Evolutionary conservation across 2,113 vertebrate genomes (phyloP), one percentile per base, ranked within the genome.

Genomic region (Addax nasomaculatus): DNA sequence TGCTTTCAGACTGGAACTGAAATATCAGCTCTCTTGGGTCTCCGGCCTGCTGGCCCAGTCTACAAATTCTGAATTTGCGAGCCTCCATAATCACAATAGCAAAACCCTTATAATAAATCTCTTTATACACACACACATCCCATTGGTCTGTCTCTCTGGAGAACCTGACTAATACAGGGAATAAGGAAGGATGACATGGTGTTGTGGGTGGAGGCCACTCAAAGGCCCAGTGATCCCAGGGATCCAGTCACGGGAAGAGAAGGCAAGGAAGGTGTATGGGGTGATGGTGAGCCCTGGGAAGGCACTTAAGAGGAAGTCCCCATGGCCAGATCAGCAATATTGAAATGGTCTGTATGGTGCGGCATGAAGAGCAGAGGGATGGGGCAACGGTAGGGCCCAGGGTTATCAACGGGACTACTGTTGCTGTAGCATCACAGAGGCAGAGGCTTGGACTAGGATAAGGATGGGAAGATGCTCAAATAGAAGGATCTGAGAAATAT

Each of bases 361-460:
- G 25, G 23, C n/a, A 16, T 7, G 23, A 30, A 62, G 27, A 43
- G 33, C 2, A 2, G 47, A 29, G 76, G 17, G 39, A 49, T 0
- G 3, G 13, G 67, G 39, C 58, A 23, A 19, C 0, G 1, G 78
- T 1, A 1, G 85, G 67, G 33, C 39, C 25, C 5, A 43, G 29
- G 4, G 23, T 39, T 30, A n/a, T 7, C 12, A 0, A 4, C 0
- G 12, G 49, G 19, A 45, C 10, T 45, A 6, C 21, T 23, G 21
- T n/a, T 51, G 14, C 30, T 13, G 29, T 7, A 67, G 53, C 67
- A 21, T 11, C 2, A 55, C 19, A 73, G 23, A 51, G 33, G 6
- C 12, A 89, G 53, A 89, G 33, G 25, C n/a, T 30, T 79, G 57
- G 60, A 30, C 14, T 45, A 39, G 29, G 21, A 33, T 8, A 3